Base-by-base conservation (phyloP, 2,113 vertebrate species). In the Neolamprologus sp. region DNA sequence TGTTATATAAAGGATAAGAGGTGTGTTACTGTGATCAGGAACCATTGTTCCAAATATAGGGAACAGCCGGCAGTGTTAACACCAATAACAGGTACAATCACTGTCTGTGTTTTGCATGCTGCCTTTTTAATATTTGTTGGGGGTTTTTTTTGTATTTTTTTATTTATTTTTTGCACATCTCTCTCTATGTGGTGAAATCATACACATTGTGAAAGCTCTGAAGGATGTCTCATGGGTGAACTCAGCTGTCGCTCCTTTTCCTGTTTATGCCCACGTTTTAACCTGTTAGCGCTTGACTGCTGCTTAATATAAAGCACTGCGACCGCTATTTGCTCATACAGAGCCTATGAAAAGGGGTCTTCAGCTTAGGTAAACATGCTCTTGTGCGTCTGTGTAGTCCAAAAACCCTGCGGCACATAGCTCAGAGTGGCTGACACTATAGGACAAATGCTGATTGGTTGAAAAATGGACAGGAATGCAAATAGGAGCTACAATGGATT, bases 101-200 rank as follows among this genome's bases (percentile, higher is more conserved):
- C 3, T 65, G 60, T 63, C 58, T 63, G 10, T 65, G 60, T 3
- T 63, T 63, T 63, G 0, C 58, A 3, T 60, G 57, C 5, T 35
- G 10, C 17, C 30, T n/a, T 35, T 37, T 65, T 65, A 65, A 4
- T 21, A 65, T 37, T 21, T 65, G 60, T 65, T 37, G 60, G 33
- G 9, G 2, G 0, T 0, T 3, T 5, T 35, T n/a, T n/a, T 63
- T 5, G 26, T 16, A 2, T 58, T 17, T 30, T 54, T 17, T 4
- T 2, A 2, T 10, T 26, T 21, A 9, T 26, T 35, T 63, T 65
- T 65, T 65, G 2, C 60, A 37, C 60, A n/a, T 65, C 17, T 65
- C 60, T 65, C 10, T 65, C 60, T 65, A 13, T 65, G 33, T 65
- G 60, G 33, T 37, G 60, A 65, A 65, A 65, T 65, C 19, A 1